Evolutionary conservation across 2,888 invertebrate genomes (phyloP).

Genomic region (Torymus aiolomorphi): DNA sequence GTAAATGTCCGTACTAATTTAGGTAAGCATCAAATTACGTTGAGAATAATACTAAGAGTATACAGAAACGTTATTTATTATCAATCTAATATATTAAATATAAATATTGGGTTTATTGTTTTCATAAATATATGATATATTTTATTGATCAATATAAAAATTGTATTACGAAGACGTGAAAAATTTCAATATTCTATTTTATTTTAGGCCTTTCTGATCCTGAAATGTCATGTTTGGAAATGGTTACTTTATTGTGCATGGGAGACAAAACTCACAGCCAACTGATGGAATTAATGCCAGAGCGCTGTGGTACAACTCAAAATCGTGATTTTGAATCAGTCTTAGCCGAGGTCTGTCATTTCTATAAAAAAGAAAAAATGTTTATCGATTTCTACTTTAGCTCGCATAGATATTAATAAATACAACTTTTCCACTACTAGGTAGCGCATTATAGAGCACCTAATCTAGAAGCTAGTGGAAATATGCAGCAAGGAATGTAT

Average conservation of each 20-base stretch:
- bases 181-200: no score
- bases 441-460: conserved; percentile 92
- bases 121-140: no score
- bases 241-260: conserved; percentile 94
- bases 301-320: conserved; percentile 93
- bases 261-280: conserved; percentile 97
- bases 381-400: conserved; percentile 1
- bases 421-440: conserved; percentile 71
- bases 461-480: conserved; percentile 87
- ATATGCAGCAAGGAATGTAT: conserved; percentile 89
- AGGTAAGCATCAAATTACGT: conserved; percentile 77
- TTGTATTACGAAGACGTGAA: no score
- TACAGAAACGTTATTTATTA: background rate
- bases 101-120: no score
- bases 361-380: background rate
- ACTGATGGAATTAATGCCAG: conserved; percentile 95
- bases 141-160: no score
- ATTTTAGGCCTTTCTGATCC: conserved; percentile 79
- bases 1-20: conserved; percentile 92
- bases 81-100: no score
- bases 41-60: background rate
- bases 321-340: conserved; percentile 92
- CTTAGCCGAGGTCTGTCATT: conserved; percentile 82
- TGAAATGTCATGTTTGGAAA: conserved; percentile 88
- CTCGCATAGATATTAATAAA: conserved; percentile 27